Percentiles rank a stretch among this genome's conserved stretches.
Evolutionary conservation across 2,888 invertebrate genomes (phyloP).

Genomic region (Cheilosia soror): DNA sequence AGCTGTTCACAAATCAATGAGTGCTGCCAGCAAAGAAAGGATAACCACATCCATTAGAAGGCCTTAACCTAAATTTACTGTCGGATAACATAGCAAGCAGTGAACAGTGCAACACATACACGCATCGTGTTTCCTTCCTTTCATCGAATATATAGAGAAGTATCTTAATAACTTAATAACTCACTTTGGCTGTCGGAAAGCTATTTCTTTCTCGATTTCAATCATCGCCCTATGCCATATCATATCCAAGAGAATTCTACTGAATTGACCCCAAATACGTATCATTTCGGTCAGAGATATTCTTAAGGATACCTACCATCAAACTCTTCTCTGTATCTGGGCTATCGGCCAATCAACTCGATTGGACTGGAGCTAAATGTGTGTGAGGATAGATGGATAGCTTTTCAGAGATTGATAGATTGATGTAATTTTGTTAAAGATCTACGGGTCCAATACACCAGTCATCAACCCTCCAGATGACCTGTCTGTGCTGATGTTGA

Average conservation of each 20-base stretch:
- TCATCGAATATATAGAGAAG: not conserved
- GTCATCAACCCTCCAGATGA: slow-evolving; percentile 62
- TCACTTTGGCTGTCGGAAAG: slow-evolving; percentile 44
- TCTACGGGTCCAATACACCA: slow-evolving; percentile 45
- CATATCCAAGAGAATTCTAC: not conserved
- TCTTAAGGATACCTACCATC: slow-evolving; percentile 30
- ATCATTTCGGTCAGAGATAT: slow-evolving; percentile 39
- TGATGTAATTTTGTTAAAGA: slow-evolving; percentile 69
- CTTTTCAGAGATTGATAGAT: slow-evolving; percentile 63
- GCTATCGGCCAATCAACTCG: slow-evolving; percentile 20
- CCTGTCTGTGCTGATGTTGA: slow-evolving; percentile 57
- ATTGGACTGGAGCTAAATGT: slow-evolving; percentile 12
- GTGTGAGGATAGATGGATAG: slow-evolving; percentile 46
- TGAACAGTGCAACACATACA: slow-evolving; percentile 37
- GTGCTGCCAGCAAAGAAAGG: slow-evolving; percentile 27
- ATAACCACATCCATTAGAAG: slow-evolving; percentile 58
- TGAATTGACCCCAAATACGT: slow-evolving; percentile 28
- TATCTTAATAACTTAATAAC: slow-evolving; percentile 61
- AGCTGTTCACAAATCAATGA: slow-evolving; percentile 37
- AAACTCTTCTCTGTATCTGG: not conserved
- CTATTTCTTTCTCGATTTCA: slow-evolving; percentile 41
- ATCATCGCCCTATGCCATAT: slow-evolving; percentile 9
- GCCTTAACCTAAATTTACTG: slow-evolving; percentile 44
- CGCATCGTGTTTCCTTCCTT: not conserved
- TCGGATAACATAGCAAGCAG: slow-evolving; percentile 48